A percentile compares a stretch with the other conserved stretches of the same genome.
Evolutionary conservation across 2,113 vertebrate species (phyloP).

Genomic region (Antennarius striatus): DNA sequence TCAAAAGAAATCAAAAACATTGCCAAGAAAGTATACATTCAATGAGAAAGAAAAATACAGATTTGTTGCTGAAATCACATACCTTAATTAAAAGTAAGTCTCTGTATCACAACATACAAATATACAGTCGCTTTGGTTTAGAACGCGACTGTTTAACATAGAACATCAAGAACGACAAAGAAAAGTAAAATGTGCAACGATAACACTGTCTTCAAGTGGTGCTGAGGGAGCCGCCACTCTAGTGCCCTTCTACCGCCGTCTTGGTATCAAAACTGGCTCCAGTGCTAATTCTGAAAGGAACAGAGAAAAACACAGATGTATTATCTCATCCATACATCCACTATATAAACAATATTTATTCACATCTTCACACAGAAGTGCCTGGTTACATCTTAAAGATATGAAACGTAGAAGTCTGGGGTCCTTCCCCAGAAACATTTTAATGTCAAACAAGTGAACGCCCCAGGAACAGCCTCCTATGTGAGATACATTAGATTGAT

Average conservation of each 20-base stretch:
- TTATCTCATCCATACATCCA: background rate
- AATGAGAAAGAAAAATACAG: slow-evolving; percentile 46
- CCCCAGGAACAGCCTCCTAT: too few species aligned
- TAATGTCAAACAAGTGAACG: too few species aligned
- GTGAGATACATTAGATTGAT: too few species aligned
- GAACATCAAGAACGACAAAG: slow-evolving; percentile 37
- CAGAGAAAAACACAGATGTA: slow-evolving; percentile 34
- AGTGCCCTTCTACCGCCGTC: slow-evolving; percentile 79
- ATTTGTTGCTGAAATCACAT: slow-evolving; percentile 19
- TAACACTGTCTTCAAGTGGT: slow-evolving; percentile 62
- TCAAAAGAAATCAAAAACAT: slow-evolving; percentile 23
- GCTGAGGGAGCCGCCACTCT: slow-evolving; percentile 42
- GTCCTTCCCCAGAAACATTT: too few species aligned
- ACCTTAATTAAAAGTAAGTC: slow-evolving; percentile 12
- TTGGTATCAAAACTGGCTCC: slow-evolving; percentile 79
- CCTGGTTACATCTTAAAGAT: too few species aligned
- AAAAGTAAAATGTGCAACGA: slow-evolving; percentile 56
- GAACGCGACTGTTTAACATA: background rate
- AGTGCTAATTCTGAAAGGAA: slow-evolving; percentile 69
- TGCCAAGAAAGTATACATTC: slow-evolving; percentile 52
- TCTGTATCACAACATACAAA: slow-evolving; percentile 13
- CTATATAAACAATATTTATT: background rate
- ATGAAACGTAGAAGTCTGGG: too few species aligned
- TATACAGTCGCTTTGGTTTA: too few species aligned
- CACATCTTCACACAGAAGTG: too few species aligned